These are phyloP conservation scores for Cichlasoma orientale DNA, from an alignment of 2,797 vertebrate species.

Conservation along the genomic window DNA sequence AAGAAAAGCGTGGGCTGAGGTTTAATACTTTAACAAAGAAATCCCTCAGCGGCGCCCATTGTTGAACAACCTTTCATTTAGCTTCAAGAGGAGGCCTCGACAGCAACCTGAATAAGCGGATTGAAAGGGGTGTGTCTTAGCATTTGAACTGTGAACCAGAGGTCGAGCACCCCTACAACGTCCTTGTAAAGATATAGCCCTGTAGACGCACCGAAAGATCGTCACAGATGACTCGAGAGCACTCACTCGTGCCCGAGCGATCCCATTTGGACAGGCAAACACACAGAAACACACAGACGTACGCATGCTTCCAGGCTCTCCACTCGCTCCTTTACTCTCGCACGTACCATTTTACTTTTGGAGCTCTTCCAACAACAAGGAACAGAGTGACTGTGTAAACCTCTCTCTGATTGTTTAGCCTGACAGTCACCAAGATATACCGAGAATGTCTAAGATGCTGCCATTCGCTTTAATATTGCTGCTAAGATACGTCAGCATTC, in stretches of 20 bases:
- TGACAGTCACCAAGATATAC: constrained; percentile 64
- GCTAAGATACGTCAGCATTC: constrained; percentile 7
- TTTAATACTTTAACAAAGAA: constrained; percentile 64
- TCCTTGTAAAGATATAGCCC: constrained; percentile 65
- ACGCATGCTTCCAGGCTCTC: constrained; percentile 41
- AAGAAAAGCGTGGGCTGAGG: constrained; percentile 18
- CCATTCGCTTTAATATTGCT: constrained; percentile 40
- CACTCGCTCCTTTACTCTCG: constrained; percentile 7
- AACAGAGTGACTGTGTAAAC: constrained; percentile 67
- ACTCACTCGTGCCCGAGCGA: constrained; percentile 46
- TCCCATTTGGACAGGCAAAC: constrained; percentile 34
- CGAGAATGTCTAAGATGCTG: constrained; percentile 37
- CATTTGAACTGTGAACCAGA: constrained; percentile 64
- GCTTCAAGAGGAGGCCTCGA: constrained; percentile 55
- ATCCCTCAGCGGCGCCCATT: constrained; percentile 52
- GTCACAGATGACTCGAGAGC: constrained; percentile 43
- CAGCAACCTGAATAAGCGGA: constrained; percentile 52
- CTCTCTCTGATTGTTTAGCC: constrained; percentile 70
- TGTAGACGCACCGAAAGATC: constrained; percentile 38
- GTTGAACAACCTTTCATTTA: constrained; percentile 61
- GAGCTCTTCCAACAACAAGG: constrained; percentile 36
- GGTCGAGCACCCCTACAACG: constrained; percentile 61
- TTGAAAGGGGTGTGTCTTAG: constrained; percentile 32
- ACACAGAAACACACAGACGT: constrained; percentile 13
- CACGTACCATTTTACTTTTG: constrained; percentile 23